Conservation (phyloP, 2,888 invertebrate species). For the Aphodius sticticus region DNA sequence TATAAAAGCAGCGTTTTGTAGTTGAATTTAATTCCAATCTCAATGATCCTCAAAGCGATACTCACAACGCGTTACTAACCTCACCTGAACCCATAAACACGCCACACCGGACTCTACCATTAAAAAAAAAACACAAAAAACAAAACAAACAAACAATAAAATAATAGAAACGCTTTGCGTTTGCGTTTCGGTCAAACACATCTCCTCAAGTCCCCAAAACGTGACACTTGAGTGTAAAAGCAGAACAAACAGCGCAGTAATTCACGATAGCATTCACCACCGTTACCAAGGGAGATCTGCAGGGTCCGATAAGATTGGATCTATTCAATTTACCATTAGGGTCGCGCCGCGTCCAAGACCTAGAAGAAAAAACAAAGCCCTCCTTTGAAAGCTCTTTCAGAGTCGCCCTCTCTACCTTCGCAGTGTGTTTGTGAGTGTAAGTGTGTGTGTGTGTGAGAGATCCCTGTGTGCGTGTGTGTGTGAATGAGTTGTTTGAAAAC, state of each 20-base stretch:
- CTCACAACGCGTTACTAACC: too few relatives aligned
- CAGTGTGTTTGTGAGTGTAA: not conserved
- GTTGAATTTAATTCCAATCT: too few relatives aligned
- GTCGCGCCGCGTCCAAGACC: not conserved
- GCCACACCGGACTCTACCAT: too few relatives aligned
- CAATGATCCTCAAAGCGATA: too few relatives aligned
- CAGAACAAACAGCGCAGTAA: slow-evolving; percentile 4
- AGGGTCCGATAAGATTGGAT: slow-evolving; percentile 16
- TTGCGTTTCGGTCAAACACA: not conserved
- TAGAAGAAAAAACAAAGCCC: slow-evolving; percentile 10
- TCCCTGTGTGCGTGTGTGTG: not conserved
- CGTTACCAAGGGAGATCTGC: not conserved
- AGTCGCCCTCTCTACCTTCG: not conserved
- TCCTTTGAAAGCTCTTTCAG: slow-evolving; percentile 18
- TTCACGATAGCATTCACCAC: not conserved
- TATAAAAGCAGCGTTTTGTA: too few relatives aligned
- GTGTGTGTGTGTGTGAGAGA: not conserved
- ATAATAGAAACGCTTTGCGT: not conserved
- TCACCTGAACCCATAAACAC: too few relatives aligned
- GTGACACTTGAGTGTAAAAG: not conserved
- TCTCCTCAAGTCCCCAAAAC: not conserved
- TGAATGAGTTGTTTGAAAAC: not conserved
- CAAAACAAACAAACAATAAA: not conserved
- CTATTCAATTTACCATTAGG: slow-evolving; percentile 24
- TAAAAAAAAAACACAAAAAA: not conserved